phyloP scores from a whole-genome alignment of 2,797 vertebrate species.

The Mus minutoides region DNA sequence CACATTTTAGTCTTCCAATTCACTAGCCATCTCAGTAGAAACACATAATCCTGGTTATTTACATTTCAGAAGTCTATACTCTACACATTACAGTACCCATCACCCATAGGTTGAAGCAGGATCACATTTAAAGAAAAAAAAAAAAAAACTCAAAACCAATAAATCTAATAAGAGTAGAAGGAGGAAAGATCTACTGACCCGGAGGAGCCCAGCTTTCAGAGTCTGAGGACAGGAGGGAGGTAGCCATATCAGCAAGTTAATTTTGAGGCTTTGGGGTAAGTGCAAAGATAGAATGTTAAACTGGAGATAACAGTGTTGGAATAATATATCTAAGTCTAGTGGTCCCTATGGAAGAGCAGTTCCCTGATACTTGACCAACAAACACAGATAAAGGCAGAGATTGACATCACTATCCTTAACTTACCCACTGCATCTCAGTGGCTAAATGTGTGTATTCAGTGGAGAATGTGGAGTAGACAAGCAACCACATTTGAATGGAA shows the following conservation, averaged over 20 bases:
- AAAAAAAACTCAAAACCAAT: background rate
- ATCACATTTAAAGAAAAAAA: background rate
- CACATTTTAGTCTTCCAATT: background rate
- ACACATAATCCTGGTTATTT: background rate
- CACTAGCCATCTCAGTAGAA: background rate
- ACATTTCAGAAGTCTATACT: conserved; percentile 16
- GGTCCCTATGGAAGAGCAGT: background rate
- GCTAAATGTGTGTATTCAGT: background rate
- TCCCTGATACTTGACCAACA: background rate
- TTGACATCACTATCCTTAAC: background rate
- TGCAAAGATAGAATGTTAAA: background rate
- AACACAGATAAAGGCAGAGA: background rate
- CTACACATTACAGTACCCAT: background rate
- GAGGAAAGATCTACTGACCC: background rate
- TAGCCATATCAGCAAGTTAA: background rate
- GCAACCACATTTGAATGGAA: background rate
- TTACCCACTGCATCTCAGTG: background rate
- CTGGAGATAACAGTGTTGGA: background rate
- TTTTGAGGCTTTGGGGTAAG: background rate
- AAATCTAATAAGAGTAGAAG: background rate
- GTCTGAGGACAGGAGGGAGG: background rate
- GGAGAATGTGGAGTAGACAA: background rate
- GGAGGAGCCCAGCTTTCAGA: background rate
- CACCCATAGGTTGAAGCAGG: background rate
- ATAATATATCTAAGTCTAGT: background rate